A percentile compares a stretch with the other conserved stretches of the same genome.
These are phyloP conservation scores for Ginglymostoma cirratum DNA, from an alignment of 2,113 vertebrate species.

Conservation along the genomic window DNA sequence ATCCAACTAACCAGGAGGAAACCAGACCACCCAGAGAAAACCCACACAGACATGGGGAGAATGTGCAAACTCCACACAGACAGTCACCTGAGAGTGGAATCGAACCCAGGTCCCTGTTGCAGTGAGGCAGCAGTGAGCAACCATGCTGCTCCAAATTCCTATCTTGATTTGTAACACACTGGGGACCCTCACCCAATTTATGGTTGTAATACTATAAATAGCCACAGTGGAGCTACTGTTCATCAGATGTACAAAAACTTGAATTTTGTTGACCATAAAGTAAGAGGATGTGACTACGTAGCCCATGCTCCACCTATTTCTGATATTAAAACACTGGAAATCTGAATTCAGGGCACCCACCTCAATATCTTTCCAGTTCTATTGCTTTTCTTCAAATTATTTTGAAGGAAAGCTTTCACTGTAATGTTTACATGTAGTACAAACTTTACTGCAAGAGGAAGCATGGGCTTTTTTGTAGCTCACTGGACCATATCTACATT, in stretches of 20 bases:
- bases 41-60: too few relatives aligned
- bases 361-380: background rate
- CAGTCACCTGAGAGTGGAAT: too few relatives aligned
- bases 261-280: background rate
- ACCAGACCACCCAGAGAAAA: too few relatives aligned
- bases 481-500: background rate
- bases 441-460: background rate
- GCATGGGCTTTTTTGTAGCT: background rate
- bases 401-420: background rate
- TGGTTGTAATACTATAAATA: too few relatives aligned
- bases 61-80: too few relatives aligned
- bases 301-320: background rate
- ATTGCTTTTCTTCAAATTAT: background rate
- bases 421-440: background rate
- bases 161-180: too few relatives aligned
- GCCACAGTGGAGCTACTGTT: background rate
- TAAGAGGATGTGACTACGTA: background rate
- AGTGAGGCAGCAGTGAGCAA: too few relatives aligned
- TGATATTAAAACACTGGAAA: background rate
- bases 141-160: too few relatives aligned
- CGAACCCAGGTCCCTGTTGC: too few relatives aligned
- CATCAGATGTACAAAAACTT: background rate
- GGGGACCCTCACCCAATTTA: too few relatives aligned
- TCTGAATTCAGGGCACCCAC: background rate
- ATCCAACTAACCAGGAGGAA: too few relatives aligned